These are phyloP conservation scores for Hypolimnas misippus DNA, from an alignment of 2,888 invertebrate species.

Conservation along the genomic window DNA sequence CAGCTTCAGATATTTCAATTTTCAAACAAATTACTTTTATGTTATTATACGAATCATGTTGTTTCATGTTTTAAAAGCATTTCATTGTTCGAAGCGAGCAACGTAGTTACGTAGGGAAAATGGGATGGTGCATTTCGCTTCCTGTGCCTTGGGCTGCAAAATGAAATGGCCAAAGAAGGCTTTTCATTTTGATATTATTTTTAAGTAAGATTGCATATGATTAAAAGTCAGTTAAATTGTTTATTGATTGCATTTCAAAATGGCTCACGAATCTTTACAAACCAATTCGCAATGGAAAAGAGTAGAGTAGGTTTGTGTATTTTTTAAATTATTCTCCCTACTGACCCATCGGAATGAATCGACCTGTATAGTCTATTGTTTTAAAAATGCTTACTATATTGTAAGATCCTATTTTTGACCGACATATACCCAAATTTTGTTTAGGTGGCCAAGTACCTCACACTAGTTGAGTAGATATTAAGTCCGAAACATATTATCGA, in stretches of 20 bases:
- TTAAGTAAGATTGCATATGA: slow-evolving; percentile 28
- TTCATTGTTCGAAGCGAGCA: slow-evolving; percentile 78
- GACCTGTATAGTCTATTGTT: no score
- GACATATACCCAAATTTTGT: no score
- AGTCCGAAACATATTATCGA: no score
- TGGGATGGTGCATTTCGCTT: slow-evolving; percentile 75
- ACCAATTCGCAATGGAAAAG: no score
- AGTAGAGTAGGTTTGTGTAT: no score
- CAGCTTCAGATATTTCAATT: slow-evolving; percentile 16
- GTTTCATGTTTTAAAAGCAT: slow-evolving; percentile 80
- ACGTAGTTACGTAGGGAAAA: slow-evolving; percentile 75
- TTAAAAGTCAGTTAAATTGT: background rate
- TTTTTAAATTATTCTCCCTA: no score
- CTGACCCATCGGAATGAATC: no score
- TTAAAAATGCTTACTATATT: no score
- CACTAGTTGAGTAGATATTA: no score
- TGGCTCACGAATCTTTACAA: no score
- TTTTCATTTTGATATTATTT: slow-evolving; percentile 43
- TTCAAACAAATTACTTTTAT: slow-evolving; percentile 59
- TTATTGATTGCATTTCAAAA: background rate
- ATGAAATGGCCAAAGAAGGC: slow-evolving; percentile 69
- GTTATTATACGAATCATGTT: slow-evolving; percentile 65
- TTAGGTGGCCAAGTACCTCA: no score
- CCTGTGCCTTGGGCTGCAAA: slow-evolving; percentile 74
- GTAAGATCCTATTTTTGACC: no score